Evolutionary conservation across 2,113 vertebrate species (phyloP).

Genomic region (Pteropus alecto): DNA sequence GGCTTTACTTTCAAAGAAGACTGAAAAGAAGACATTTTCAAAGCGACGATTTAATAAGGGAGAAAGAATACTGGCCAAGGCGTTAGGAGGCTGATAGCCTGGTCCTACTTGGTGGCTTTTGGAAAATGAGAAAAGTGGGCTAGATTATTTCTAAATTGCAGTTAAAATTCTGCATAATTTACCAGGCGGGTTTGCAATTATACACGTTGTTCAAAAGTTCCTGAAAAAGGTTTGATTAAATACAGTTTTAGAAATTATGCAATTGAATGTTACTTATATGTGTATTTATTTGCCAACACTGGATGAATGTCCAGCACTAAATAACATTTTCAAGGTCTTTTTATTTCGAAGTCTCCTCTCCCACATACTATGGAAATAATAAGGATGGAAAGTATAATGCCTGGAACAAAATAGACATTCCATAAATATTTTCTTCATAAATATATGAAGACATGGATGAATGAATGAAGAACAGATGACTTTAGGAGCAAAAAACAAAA

Average conservation of each 20-base stretch:
- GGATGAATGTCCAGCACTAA: not conserved
- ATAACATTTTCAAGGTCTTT: not conserved
- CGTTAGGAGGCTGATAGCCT: not conserved
- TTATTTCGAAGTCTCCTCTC: not conserved
- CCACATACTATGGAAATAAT: not conserved
- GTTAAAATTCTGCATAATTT: not conserved
- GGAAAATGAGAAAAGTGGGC: not conserved
- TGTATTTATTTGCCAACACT: not conserved
- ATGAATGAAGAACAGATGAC: not conserved
- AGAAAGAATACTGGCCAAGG: not conserved
- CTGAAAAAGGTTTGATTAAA: not conserved
- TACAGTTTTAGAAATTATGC: constrained; percentile 3
- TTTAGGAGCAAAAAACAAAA: not conserved
- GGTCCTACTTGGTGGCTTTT: not conserved
- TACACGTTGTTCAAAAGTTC: not conserved
- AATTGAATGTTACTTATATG: not conserved
- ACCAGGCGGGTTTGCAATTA: not conserved
- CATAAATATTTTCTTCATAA: not conserved
- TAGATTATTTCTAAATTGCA: not conserved
- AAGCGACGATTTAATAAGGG: not conserved
- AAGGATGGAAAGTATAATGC: not conserved
- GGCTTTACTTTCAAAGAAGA: constrained; percentile 15
- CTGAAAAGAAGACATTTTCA: constrained; percentile 15
- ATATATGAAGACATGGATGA: not conserved
- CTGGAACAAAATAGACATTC: not conserved